Conservation (phyloP, 2,888 invertebrate genomes). For the Campoplex nolae region DNA sequence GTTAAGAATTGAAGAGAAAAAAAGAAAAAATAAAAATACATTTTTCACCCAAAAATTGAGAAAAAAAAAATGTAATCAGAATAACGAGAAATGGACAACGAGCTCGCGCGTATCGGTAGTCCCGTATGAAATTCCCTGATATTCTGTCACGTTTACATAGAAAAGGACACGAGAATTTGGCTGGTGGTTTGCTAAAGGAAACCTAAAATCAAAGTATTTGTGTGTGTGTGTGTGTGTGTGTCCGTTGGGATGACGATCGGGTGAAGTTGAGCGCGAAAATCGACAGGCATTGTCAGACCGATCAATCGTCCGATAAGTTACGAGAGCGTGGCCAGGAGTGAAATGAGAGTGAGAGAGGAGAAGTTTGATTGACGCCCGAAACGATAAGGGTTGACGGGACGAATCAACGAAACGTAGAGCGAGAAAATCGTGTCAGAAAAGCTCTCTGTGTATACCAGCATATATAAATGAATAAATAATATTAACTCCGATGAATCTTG, state of each 20-base stretch:
- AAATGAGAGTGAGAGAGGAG: constrained; percentile 48
- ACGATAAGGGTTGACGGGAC: constrained; percentile 79
- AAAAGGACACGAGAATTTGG: constrained; percentile 8
- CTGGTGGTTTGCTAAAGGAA: constrained; percentile 27
- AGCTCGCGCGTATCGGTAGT: not conserved
- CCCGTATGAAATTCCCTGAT: constrained; percentile 8
- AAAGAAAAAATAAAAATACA: not conserved
- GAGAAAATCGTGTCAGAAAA: constrained; percentile 28
- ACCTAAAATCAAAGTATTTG: constrained; percentile 26
- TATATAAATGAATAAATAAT: not conserved
- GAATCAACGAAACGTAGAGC: constrained; percentile 56
- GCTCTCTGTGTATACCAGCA: not conserved
- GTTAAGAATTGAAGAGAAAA: not conserved
- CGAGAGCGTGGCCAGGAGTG: constrained; percentile 68
- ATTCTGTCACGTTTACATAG: constrained; percentile 25
- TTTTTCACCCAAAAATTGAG: not conserved
- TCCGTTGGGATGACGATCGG: constrained; percentile 61
- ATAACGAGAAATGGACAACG: not conserved
- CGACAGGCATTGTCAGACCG: constrained; percentile 80
- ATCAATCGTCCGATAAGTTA: constrained; percentile 81
- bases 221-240: constrained; percentile 7
- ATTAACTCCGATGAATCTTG: not conserved
- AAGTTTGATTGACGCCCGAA: constrained; percentile 77
- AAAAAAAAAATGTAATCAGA: not conserved
- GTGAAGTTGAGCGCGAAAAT: constrained; percentile 74